Evolutionary conservation across 2,797 vertebrate species (phyloP).

Genomic region (Synaphobranchus kaupii): DNA sequence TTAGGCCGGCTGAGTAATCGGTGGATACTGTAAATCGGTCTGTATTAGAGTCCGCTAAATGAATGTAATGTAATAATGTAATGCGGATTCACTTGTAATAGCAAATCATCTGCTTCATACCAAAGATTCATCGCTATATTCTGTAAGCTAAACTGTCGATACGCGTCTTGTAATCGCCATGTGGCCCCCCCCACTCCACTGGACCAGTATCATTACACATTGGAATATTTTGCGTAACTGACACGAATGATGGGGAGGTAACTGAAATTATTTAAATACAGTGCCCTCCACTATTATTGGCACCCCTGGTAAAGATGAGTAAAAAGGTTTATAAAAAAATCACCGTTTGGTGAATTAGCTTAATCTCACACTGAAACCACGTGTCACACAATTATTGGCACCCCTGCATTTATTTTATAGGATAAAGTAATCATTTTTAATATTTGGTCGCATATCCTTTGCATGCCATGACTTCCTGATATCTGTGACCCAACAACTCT

Average conservation of each 20-base stretch:
- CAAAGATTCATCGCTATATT: not conserved
- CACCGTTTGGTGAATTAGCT: too few relatives aligned
- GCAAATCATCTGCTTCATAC: not conserved
- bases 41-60: not conserved
- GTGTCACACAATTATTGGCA: too few relatives aligned
- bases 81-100: conserved; percentile 1
- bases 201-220: not conserved
- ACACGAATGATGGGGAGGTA: not conserved
- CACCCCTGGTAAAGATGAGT: too few relatives aligned
- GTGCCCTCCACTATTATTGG: too few relatives aligned
- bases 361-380: too few relatives aligned
- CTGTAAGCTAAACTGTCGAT: not conserved
- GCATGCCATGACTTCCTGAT: too few relatives aligned
- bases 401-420: too few relatives aligned
- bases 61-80: conserved; percentile 1
- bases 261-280: not conserved
- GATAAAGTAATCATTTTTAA: too few relatives aligned
- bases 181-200: not conserved
- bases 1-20: not conserved
- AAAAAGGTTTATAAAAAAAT: too few relatives aligned
- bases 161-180: not conserved
- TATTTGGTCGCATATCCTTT: too few relatives aligned
- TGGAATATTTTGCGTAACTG: not conserved
- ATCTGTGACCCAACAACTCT: too few relatives aligned
- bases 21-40: not conserved